phyloP scores from a whole-genome alignment of 2,888 invertebrate genomes.

The Plebejus melissa region DNA sequence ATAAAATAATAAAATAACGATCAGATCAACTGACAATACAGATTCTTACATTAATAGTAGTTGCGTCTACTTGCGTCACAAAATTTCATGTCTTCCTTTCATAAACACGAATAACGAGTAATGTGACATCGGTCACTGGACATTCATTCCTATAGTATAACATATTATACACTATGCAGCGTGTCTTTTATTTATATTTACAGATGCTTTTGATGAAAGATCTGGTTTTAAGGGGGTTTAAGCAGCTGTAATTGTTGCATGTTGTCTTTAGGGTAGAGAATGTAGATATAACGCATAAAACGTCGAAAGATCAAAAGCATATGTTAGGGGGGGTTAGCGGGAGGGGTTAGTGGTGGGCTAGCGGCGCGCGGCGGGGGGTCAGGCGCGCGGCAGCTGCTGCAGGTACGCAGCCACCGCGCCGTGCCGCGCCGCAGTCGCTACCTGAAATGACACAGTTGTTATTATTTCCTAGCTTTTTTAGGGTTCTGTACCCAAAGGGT shows the following conservation, averaged over 20 bases:
- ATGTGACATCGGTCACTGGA: background rate
- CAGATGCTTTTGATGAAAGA: background rate
- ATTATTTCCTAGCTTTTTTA: background rate
- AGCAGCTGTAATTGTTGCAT: no score
- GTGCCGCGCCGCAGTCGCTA: conserved; percentile 76
- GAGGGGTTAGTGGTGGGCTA: background rate
- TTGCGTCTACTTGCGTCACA: no score
- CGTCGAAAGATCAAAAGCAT: no score
- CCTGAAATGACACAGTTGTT: conserved; percentile 57
- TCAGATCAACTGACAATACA: conserved; percentile 10
- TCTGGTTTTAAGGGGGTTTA: background rate
- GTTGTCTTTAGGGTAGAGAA: no score
- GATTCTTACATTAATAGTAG: background rate
- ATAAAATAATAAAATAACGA: background rate
- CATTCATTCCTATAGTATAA: background rate
- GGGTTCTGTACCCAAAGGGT: no score
- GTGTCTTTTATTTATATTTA: background rate
- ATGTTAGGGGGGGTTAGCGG: no score
- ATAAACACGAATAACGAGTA: no score
- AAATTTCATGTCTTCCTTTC: no score
- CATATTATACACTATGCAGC: conserved; percentile 2
- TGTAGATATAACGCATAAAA: no score
- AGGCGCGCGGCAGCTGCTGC: conserved; percentile 35
- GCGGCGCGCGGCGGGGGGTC: conserved; percentile 22
- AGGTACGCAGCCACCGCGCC: conserved; percentile 65